These are phyloP conservation scores for Protonibea diacanthus DNA, from an alignment of 2,797 vertebrate genomes.

Conservation along the genomic window DNA sequence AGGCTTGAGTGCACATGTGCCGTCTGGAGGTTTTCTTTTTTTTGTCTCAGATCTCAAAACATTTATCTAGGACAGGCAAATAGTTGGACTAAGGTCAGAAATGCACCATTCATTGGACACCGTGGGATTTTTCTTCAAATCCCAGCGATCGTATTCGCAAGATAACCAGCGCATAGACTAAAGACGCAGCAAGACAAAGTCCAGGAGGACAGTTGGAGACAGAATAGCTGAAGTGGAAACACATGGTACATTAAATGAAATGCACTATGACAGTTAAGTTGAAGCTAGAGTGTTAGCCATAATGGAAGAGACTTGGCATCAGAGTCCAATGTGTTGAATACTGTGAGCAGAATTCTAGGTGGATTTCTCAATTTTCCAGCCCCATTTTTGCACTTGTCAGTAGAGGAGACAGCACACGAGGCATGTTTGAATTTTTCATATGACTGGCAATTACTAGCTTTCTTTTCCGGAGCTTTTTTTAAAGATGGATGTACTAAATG, in stretches of 20 bases:
- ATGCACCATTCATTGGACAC: background rate
- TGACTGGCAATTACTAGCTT: constrained; percentile 36
- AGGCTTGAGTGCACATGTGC: background rate
- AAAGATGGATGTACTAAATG: constrained; percentile 49
- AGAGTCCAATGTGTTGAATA: constrained; percentile 23
- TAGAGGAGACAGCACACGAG: constrained; percentile 4
- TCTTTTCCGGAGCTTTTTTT: constrained; percentile 19
- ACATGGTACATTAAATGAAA: constrained; percentile 15
- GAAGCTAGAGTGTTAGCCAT: constrained; percentile 2
- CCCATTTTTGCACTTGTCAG: constrained; percentile 38
- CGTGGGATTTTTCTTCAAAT: constrained; percentile 29
- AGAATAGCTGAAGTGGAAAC: constrained; percentile 16
- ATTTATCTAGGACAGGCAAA: background rate
- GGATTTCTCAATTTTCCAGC: constrained; percentile 31
- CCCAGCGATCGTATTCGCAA: constrained; percentile 5
- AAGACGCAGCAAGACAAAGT: constrained; percentile 7
- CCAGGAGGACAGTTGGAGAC: background rate
- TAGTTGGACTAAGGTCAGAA: background rate
- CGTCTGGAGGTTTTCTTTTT: background rate
- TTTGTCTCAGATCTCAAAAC: background rate
- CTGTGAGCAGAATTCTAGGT: constrained; percentile 7
- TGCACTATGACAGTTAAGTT: constrained; percentile 21
- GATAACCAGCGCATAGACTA: background rate
- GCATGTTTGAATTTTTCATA: constrained; percentile 52
- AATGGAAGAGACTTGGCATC: constrained; percentile 26